Conservation (phyloP, 2,888 invertebrate genomes). For the Caenorhabditis angaria region DNA sequence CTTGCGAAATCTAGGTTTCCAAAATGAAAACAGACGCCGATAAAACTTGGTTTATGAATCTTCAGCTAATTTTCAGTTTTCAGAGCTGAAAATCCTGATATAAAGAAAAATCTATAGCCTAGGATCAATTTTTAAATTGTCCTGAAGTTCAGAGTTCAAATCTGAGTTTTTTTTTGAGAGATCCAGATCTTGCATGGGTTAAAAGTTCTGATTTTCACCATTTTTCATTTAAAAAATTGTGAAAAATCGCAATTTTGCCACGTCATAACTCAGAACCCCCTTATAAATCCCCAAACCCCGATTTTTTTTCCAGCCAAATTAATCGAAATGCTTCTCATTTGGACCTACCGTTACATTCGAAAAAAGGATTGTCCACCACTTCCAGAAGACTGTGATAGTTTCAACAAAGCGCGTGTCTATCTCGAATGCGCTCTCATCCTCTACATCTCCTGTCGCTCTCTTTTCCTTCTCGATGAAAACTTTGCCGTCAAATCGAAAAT, state of each 20-base stretch:
- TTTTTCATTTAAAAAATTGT: neutral
- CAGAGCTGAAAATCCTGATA: no score
- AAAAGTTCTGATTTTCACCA: no score
- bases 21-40: neutral
- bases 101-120: no score
- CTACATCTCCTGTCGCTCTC: conserved; percentile 23
- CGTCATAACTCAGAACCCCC: neutral
- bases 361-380: conserved; percentile 19
- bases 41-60: neutral
- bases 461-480: conserved; percentile 7
- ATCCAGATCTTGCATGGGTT: neutral
- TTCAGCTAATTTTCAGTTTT: no score
- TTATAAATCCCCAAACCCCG: neutral
- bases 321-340: conserved; percentile 26
- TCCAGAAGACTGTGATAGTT: conserved; percentile 13
- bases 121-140: no score
- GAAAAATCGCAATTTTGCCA: neutral
- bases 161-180: neutral
- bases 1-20: neutral
- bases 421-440: conserved; percentile 36
- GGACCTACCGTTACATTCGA: conserved; percentile 33
- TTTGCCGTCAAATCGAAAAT: conserved; percentile 13
- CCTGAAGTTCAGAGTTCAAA: neutral
- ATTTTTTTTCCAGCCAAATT: conserved; percentile 7
- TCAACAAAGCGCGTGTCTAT: conserved; percentile 19